Conservation (phyloP, 1,140 invertebrate species). For the Drosophila sturtevanti region DNA sequence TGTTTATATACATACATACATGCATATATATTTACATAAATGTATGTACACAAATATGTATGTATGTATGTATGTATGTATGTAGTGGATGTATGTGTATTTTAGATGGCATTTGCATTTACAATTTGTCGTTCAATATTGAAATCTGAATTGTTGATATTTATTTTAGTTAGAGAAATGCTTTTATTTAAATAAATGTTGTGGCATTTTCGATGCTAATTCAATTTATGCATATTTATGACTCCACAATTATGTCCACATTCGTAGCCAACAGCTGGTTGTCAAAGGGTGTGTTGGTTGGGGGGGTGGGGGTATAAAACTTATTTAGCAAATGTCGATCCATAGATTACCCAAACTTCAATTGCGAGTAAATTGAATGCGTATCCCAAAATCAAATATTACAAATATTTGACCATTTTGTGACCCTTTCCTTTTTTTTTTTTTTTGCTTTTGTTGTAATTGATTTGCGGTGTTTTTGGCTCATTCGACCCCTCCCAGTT, state of each 20-base stretch:
- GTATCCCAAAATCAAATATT: not conserved
- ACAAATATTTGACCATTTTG: not conserved
- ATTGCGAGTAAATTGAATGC: not conserved
- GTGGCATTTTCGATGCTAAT: slow-evolving; percentile 3
- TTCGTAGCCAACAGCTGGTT: too few relatives aligned
- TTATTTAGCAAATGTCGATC: not conserved
- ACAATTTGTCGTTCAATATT: slow-evolving; percentile 5
- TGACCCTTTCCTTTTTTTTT: not conserved
- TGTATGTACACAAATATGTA: not conserved
- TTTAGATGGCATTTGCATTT: slow-evolving; percentile 14
- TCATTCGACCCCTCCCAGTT: too few relatives aligned
- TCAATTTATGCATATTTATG: slow-evolving; percentile 1
- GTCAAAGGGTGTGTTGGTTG: too few relatives aligned
- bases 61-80: not conserved
- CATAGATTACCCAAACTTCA: not conserved
- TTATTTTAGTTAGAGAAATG: slow-evolving; percentile 9
- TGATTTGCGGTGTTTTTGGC: not conserved
- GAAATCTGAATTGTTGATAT: slow-evolving; percentile 3
- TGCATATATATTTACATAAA: not conserved
- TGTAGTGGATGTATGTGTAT: not conserved
- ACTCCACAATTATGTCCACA: not conserved
- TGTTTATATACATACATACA: not conserved
- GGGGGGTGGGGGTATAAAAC: not conserved
- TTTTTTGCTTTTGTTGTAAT: too few relatives aligned
- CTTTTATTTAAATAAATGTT: slow-evolving; percentile 14